Evolutionary conservation across 2,113 vertebrate genomes (phyloP).

Genomic region (Dunckerocampus dactyliophorus): DNA sequence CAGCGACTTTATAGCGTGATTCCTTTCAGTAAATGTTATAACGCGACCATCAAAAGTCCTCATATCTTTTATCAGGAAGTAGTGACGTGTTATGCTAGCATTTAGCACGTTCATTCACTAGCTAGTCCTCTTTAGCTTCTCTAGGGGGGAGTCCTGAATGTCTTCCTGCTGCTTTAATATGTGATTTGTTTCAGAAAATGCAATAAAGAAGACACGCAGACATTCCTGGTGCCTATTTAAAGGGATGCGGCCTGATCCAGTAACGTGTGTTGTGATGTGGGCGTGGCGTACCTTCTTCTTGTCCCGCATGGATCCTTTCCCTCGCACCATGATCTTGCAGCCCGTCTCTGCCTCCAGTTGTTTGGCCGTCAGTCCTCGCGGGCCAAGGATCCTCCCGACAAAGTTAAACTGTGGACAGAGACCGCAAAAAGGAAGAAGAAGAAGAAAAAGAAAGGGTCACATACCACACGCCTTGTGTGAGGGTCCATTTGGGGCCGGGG

Average conservation of each 20-base stretch:
- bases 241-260: not conserved
- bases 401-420: constrained; percentile 88
- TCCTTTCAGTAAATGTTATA: not conserved
- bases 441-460: constrained; percentile 4
- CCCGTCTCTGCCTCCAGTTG: constrained; percentile 98
- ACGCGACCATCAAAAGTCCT: no score
- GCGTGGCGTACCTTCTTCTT: constrained; percentile 88
- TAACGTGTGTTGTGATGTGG: no score
- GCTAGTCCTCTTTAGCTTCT: no score
- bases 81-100: no score
- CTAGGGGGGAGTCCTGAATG: not conserved
- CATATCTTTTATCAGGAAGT: no score
- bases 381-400: constrained; percentile 97
- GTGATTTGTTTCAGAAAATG: not conserved
- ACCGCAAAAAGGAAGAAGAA: constrained; percentile 2
- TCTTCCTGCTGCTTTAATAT: not conserved
- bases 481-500: constrained; percentile 24
- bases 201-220: not conserved
- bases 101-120: no score
- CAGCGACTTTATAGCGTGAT: not conserved
- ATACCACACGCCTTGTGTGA: not conserved
- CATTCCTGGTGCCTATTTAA: not conserved
- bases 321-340: constrained; percentile 99
- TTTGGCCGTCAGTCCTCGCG: constrained; percentile 95
- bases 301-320: constrained; percentile 98